These are phyloP conservation scores for Myanophis thanlyinensis DNA, from an alignment of 2,113 vertebrate genomes.

Conservation along the genomic window DNA sequence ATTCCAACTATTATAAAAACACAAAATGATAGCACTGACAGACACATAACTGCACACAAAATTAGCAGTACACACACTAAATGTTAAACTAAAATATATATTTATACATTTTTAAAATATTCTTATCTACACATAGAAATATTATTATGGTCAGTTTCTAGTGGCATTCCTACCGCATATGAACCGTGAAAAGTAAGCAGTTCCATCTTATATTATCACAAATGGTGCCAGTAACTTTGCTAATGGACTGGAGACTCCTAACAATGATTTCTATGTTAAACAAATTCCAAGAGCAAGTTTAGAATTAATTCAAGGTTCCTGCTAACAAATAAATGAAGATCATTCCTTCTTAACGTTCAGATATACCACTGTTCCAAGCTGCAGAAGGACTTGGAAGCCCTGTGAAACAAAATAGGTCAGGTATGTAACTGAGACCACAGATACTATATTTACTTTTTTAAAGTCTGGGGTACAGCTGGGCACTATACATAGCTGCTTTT, in stretches of 20 bases:
- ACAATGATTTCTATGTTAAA: background rate
- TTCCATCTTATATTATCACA: background rate
- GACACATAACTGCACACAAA: background rate
- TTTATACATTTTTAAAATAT: background rate
- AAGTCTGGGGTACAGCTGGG: slow-evolving; percentile 39
- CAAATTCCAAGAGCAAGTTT: background rate
- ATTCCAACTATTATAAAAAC: background rate
- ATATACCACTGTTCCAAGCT: background rate
- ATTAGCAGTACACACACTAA: background rate
- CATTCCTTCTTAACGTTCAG: background rate
- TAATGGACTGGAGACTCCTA: background rate
- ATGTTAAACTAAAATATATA: background rate
- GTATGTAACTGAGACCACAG: slow-evolving; percentile 49
- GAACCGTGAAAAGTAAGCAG: background rate
- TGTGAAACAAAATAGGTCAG: slow-evolving; percentile 49
- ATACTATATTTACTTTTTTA: slow-evolving; percentile 72
- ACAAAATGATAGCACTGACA: background rate
- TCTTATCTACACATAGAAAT: background rate
- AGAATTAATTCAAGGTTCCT: background rate
- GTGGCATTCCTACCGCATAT: background rate
- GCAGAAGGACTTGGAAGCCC: slow-evolving; percentile 12
- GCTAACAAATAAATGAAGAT: background rate
- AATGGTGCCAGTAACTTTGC: background rate
- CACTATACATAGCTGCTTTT: slow-evolving; percentile 60
- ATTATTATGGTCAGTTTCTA: background rate